Percentiles rank a stretch among this genome's conserved stretches.
These are phyloP conservation scores for Chesias legatella DNA, from an alignment of 2,888 invertebrate species.

Conservation along the genomic window DNA sequence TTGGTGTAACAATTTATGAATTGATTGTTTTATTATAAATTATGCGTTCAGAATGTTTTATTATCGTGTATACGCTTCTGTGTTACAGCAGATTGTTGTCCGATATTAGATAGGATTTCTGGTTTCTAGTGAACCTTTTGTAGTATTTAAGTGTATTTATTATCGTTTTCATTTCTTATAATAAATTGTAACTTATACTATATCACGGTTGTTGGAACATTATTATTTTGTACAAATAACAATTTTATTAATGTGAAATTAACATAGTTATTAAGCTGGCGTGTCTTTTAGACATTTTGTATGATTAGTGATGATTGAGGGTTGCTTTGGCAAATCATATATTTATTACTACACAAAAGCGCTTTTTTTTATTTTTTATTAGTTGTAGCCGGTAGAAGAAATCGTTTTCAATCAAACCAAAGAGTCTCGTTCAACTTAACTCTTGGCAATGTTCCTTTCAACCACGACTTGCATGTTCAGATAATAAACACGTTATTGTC, in stretches of 20 bases:
- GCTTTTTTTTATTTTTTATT: slow-evolving; percentile 41
- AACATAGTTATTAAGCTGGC: slow-evolving; percentile 58
- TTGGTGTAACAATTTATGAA: slow-evolving; percentile 59
- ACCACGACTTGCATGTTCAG: slow-evolving; percentile 54
- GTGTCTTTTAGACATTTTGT: slow-evolving; percentile 22
- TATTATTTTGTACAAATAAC: slow-evolving; percentile 80
- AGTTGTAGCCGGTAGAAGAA: slow-evolving; percentile 41
- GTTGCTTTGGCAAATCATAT: slow-evolving; percentile 41
- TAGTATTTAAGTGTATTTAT: slow-evolving; percentile 61
- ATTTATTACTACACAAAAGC: slow-evolving; percentile 31
- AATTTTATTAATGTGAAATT: slow-evolving; percentile 67
- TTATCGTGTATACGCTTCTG: slow-evolving; percentile 39
- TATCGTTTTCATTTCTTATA: slow-evolving; percentile 57
- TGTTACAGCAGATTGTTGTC: slow-evolving; percentile 49
- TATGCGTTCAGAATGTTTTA: slow-evolving; percentile 44
- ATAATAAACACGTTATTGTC: slow-evolving; percentile 41
- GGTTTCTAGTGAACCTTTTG: slow-evolving; percentile 18
- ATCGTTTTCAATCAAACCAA: slow-evolving; percentile 62
- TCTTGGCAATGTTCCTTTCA: slow-evolving; percentile 68
- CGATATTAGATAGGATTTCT: slow-evolving; percentile 44
- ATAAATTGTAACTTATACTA: slow-evolving; percentile 72
- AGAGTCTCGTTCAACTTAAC: slow-evolving; percentile 66
- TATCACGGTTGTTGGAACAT: slow-evolving; percentile 74
- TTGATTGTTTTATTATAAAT: slow-evolving; percentile 41
- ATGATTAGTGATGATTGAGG: slow-evolving; percentile 22